These are phyloP conservation scores for Sarotherodon lohbergeri DNA, from an alignment of 2,113 vertebrate genomes.

Conservation along the genomic window DNA sequence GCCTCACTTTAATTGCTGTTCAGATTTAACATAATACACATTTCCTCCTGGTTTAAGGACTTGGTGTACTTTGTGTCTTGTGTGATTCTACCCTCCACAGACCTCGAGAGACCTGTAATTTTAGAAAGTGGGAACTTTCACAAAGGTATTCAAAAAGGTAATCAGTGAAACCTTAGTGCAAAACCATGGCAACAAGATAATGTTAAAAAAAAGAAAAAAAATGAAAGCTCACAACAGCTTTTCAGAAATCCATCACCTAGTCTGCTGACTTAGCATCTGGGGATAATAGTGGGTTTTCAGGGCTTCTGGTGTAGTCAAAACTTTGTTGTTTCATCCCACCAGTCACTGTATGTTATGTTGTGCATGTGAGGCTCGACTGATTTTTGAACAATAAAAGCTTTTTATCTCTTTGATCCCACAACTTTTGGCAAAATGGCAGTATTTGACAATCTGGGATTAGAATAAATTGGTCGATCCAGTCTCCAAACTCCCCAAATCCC, in stretches of 20 bases:
- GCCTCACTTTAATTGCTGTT: background rate
- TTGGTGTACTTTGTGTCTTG: background rate
- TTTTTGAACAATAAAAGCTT: background rate
- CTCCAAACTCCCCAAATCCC: background rate
- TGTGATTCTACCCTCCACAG: background rate
- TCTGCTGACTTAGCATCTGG: background rate
- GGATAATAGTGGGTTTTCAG: background rate
- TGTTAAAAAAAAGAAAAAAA: background rate
- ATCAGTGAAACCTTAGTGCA: background rate
- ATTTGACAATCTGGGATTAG: background rate
- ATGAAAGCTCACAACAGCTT: background rate
- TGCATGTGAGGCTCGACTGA: background rate
- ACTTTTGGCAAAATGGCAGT: background rate
- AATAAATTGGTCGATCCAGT: background rate
- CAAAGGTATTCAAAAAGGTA: background rate
- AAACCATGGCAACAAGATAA: background rate
- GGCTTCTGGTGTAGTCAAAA: background rate
- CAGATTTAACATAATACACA: background rate
- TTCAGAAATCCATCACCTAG: background rate
- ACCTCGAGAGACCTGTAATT: background rate
- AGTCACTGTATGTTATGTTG: background rate
- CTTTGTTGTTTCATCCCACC: background rate
- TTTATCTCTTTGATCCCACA: background rate
- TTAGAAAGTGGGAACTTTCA: background rate
- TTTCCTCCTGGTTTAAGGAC: background rate